Base-by-base conservation (phyloP, 1,140 invertebrate species). In the Drosophila nigromelanica region DNA sequence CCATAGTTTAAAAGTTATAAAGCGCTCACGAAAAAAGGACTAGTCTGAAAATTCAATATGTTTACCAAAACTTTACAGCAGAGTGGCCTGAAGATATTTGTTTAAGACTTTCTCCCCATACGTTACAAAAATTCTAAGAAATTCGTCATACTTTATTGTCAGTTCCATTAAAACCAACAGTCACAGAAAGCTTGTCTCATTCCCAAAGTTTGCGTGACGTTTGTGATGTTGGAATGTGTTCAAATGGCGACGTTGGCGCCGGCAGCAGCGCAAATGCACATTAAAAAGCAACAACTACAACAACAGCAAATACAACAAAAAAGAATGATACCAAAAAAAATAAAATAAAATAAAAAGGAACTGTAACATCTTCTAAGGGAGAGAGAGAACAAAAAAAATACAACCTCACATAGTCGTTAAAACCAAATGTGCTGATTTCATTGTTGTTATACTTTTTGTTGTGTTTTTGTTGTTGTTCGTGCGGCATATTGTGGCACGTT, bases 381-480 rank as follows among this genome's bases (percentile, higher is more conserved):
- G 33, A 55, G 42, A 35, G 37, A 51, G 59, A 12, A 67, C 21
- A 51, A n/a, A 30, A 47, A 54, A 33, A 66, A 80, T 55, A 37
- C 55, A 58, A 33, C 35, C 59, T 63, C 80, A 82, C 76, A 89
- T 71, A 89, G 83, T 87, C 83, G 83, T 87, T 87, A 87, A 89
- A 83, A 80, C 79, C 83, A 87, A 87, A 87, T 87, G 83, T 87
- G 83, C 83, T 89, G 83, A 87, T 87, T 89, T 87, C 73, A 73
- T 87, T 82, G 71, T 71, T 78, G 56, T 59, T 72, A 52, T 52
- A 15, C 27, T 27, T 30, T 40, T n/a, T 30, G 10, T 52, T 52
- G n/a, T 50, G 48, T 33, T 51, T 27, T 11, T 71, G 37, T 74
- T 70, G 50, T 48, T 52, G 21, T 15, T 54, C 24, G 14, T 7